Percentiles rank a stretch among this genome's conserved stretches.
Conservation (phyloP, 2,113 vertebrate genomes). For the Psittacara wagleri region DNA sequence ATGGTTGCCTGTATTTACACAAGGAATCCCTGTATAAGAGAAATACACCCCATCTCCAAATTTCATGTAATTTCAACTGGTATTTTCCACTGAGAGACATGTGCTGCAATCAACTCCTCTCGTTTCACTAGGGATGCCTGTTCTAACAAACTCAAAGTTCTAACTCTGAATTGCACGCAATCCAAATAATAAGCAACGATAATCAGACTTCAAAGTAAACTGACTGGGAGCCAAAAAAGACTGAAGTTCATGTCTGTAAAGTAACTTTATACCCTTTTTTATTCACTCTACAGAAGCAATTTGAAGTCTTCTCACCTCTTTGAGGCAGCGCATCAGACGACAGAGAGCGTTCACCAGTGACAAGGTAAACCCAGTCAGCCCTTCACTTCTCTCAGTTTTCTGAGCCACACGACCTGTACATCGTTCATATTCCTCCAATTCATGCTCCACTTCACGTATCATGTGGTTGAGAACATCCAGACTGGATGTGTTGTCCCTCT, state of each 20-base stretch:
- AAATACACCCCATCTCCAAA: background rate
- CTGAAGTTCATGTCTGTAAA: background rate
- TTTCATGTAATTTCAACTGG: background rate
- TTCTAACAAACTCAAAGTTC: background rate
- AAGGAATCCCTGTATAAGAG: background rate
- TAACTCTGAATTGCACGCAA: background rate
- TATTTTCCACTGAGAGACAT: background rate
- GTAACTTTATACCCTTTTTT: background rate
- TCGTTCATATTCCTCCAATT: slow-evolving; percentile 81
- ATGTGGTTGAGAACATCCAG: slow-evolving; percentile 83
- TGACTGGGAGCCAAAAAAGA: background rate
- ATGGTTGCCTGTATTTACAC: background rate
- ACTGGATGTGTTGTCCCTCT: slow-evolving; percentile 69
- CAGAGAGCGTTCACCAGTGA: slow-evolving; percentile 84
- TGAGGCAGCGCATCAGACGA: slow-evolving; percentile 83
- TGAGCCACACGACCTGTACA: slow-evolving; percentile 69
- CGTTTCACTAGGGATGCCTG: background rate
- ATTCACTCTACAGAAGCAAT: background rate
- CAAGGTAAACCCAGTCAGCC: slow-evolving; percentile 87
- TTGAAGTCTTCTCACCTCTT: slow-evolving; percentile 75
- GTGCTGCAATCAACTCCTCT: background rate
- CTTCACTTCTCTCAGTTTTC: slow-evolving; percentile 53
- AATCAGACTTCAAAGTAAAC: background rate
- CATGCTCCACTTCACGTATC: slow-evolving; percentile 83
- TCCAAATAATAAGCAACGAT: background rate